phyloP scores from a whole-genome alignment of 1,140 invertebrate species.

The Anthonomus grandis region DNA sequence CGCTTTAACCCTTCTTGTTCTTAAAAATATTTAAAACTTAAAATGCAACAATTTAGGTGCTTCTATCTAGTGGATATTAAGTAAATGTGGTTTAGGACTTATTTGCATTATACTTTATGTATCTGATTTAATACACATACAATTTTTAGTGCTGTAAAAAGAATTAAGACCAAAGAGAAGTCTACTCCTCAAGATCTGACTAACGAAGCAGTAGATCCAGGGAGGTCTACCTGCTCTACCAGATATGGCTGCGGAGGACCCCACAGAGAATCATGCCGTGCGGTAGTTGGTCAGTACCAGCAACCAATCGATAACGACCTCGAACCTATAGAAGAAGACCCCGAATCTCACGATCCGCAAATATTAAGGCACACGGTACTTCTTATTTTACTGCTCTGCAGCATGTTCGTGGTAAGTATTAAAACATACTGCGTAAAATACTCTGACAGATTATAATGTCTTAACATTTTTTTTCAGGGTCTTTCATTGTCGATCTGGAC shows the following conservation, averaged over 20 bases:
- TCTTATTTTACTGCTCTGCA: conserved; percentile 74
- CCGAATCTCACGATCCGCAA: conserved; percentile 63
- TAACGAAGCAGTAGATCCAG: no score
- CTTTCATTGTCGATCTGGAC: conserved; percentile 83
- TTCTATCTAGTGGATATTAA: no score
- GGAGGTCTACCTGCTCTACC: conserved; percentile 46
- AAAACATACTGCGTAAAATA: not conserved
- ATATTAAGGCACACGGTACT: conserved; percentile 78
- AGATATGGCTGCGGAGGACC: conserved; percentile 51
- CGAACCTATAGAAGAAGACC: conserved; percentile 55
- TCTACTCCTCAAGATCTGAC: no score
- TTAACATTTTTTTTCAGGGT: conserved; percentile 56
- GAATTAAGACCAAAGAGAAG: no score
- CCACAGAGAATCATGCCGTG: conserved; percentile 52
- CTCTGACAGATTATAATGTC: not conserved
- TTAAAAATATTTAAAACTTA: no score
- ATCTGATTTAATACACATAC: no score
- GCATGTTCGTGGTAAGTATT: conserved; percentile 81
- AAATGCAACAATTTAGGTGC: no score
- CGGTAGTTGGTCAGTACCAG: conserved; percentile 53
- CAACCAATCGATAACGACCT: conserved; percentile 51
- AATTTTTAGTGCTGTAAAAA: no score
- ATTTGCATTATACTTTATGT: no score
- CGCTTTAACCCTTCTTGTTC: no score
- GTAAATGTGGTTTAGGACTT: no score